Base-by-base conservation (phyloP, 1,140 invertebrate species). In the Conopomorpha cramerella region DNA sequence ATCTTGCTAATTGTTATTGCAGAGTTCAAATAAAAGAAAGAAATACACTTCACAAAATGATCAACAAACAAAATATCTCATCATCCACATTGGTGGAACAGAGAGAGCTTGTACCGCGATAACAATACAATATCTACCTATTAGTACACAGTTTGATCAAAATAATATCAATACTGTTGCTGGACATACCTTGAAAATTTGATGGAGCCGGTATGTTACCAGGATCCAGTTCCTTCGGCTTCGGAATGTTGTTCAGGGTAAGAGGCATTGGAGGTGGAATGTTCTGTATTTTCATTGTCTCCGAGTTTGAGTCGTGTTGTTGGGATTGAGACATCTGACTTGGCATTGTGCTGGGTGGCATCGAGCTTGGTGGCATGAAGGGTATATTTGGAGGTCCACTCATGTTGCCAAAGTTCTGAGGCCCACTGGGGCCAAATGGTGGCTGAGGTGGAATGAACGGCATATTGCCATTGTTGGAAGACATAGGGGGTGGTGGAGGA, bases 171-270 rank as follows among this genome's bases (percentile, higher is more conserved):
- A n/a, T n/a, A n/a, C n/a, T n/a, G n/a, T n/a, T n/a, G n/a, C n/a
- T n/a, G n/a, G n/a, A n/a, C n/a, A n/a, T 60, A 74, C 68, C 67
- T 66, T 60, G 51, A 14, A 51, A n/a, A 13, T 49, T 56, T 3
- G 55, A 46, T 14, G 59, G 55, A 16, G 53, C 45, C 14, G 55
- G 53, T 29, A 62, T 57, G 23, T 55, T 62, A 30, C 51, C 45
- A n/a, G 50, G 37, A 23, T 72, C 60, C 36, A 65, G 29, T 16
- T 77, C 63, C 26, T 64, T 66, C 4, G 61, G 50, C 33, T 62
- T 57, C 1, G 63, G 49, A 17, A 60, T 65, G 23, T 55, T 54
- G 10, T 55, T 67, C 4, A 64, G 31, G 12, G 55, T 43, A 7
- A 60, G 46, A 3, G 61, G 56, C 45, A 56, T 46, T 18, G 76